Percentiles rank a stretch among this genome's conserved stretches.
Evolutionary conservation across 35 echinoderm and acorn worm genomes (phyloP).

Genomic region (Heliocidaris erythrogramma): DNA sequence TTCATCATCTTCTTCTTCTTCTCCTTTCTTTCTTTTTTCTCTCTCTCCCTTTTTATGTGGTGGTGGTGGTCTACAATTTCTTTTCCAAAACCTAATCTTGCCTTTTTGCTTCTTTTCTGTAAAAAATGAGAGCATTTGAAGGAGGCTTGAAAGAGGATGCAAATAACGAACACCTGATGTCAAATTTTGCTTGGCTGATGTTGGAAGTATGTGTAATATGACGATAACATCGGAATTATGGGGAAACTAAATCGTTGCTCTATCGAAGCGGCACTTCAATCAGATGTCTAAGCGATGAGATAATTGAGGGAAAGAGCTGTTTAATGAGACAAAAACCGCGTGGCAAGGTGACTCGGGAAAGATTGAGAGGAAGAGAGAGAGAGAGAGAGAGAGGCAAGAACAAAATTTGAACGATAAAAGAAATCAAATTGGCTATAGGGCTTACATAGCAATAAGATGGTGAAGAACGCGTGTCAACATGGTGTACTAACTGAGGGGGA

Average conservation of each 20-base stretch:
- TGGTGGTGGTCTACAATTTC: too few species aligned
- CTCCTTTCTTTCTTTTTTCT: too few species aligned
- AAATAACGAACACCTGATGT: not conserved
- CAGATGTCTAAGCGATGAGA: slow-evolving; percentile 28
- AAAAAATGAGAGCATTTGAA: not conserved
- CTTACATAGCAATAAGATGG: slow-evolving; percentile 30
- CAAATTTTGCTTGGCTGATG: not conserved
- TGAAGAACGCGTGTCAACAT: slow-evolving; percentile 30
- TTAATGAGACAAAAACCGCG: not conserved
- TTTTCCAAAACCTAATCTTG: not conserved
- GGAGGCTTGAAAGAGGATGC: not conserved
- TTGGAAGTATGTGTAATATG: not conserved
- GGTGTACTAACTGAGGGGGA: slow-evolving; percentile 31
- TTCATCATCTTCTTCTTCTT: too few species aligned
- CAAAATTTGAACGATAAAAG: not conserved
- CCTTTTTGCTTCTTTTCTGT: not conserved
- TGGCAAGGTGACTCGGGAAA: not conserved
- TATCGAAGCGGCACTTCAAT: slow-evolving; percentile 27
- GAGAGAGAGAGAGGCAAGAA: not conserved
- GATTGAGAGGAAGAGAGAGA: not conserved
- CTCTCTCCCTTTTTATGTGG: too few species aligned
- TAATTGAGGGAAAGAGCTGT: slow-evolving; percentile 14
- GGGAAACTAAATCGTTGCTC: slow-evolving; percentile 36
- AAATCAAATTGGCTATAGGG: slow-evolving; percentile 45
- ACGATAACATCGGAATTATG: slow-evolving; percentile 30